These are phyloP conservation scores for Masnerella sp. DNA, from an alignment of 2,888 invertebrate genomes.

Conservation along the genomic window DNA sequence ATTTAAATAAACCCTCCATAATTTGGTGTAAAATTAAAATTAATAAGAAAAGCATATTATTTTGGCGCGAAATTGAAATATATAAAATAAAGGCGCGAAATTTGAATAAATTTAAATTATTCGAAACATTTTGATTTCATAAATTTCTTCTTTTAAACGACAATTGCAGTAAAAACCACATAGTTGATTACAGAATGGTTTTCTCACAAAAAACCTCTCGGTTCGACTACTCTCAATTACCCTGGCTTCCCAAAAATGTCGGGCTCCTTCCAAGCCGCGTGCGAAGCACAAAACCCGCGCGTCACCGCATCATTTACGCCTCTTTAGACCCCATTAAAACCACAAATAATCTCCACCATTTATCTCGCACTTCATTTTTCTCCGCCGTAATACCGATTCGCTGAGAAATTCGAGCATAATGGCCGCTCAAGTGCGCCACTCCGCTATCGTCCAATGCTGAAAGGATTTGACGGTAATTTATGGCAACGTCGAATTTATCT, in stretches of 20 bases:
- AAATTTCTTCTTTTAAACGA: too few species aligned
- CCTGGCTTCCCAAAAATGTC: conserved; percentile 24
- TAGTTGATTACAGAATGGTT: conserved; percentile 32
- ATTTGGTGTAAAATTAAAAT: too few species aligned
- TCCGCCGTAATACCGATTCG: conserved; percentile 25
- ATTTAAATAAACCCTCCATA: too few species aligned
- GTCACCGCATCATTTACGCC: conserved; percentile 46
- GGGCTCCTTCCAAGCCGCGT: conserved; percentile 25
- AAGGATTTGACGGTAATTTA: conserved; percentile 44
- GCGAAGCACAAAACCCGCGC: conserved; percentile 34
- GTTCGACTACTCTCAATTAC: conserved; percentile 33
- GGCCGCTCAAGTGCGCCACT: conserved; percentile 33
- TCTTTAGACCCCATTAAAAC: conserved; percentile 45
- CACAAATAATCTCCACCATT: conserved; percentile 44
- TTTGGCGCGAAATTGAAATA: too few species aligned
- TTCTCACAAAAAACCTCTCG: conserved; percentile 15
- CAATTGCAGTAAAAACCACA: conserved; percentile 5
- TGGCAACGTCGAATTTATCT: conserved; percentile 30
- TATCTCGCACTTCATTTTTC: conserved; percentile 45
- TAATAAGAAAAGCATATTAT: too few species aligned
- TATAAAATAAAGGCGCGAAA: too few species aligned
- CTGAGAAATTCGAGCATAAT: conserved; percentile 44
- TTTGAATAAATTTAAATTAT: too few species aligned
- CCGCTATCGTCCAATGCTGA: conserved; percentile 30
- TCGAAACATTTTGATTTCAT: too few species aligned